Evolutionary conservation across 2,888 invertebrate genomes (phyloP).

Genomic region (Campaea margaritaria): DNA sequence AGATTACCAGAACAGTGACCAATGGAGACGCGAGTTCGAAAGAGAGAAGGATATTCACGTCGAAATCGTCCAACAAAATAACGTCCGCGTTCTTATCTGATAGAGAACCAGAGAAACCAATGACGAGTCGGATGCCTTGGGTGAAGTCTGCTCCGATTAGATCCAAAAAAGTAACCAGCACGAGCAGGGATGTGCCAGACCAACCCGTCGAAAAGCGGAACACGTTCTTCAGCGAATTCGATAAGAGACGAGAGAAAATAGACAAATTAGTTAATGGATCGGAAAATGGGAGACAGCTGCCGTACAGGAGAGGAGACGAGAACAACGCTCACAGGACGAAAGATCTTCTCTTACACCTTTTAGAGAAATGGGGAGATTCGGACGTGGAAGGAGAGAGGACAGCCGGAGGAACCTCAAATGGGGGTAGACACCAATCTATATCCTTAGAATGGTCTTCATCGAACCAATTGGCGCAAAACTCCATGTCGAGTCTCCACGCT

Average conservation of each 20-base stretch:
- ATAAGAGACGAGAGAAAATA: conserved; percentile 75
- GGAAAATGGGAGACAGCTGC: conserved; percentile 73
- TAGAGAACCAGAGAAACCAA: conserved; percentile 71
- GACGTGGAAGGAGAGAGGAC: conserved; percentile 77
- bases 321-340: conserved; percentile 89
- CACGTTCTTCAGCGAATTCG: conserved; percentile 81
- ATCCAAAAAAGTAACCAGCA: conserved; percentile 88
- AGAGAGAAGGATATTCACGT: conserved; percentile 70
- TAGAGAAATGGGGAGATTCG: conserved; percentile 91
- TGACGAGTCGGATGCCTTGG: conserved; percentile 84
- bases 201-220: conserved; percentile 86
- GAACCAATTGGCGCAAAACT: conserved; percentile 90
- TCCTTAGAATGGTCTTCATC: conserved; percentile 90
- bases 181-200: conserved; percentile 90
- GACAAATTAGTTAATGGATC: conserved; percentile 75
- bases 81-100: conserved; percentile 72
- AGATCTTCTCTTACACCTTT: conserved; percentile 89
- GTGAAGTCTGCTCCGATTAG: conserved; percentile 75
- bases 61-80: conserved; percentile 75
- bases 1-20: conserved; percentile 63
- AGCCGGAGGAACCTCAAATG: conserved; percentile 80
- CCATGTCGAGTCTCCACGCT: conserved; percentile 92
- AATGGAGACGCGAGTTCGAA: conserved; percentile 68
- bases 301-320: conserved; percentile 81
- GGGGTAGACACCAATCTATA: conserved; percentile 88